Base-by-base conservation (phyloP, 92 coral and sea anemone species). In the Scolanthus callimorphus region DNA sequence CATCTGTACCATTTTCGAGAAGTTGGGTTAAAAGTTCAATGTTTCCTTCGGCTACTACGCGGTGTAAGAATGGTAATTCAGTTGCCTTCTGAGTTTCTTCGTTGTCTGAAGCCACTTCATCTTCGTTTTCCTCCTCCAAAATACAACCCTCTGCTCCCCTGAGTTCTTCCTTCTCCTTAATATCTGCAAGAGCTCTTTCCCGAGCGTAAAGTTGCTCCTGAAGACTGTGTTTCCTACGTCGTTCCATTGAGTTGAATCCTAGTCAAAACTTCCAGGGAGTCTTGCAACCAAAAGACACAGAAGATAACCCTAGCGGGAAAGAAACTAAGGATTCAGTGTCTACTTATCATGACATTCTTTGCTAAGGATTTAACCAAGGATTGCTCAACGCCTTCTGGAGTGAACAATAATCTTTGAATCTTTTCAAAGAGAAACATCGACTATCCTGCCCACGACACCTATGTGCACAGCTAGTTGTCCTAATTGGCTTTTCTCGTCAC, bases 1-100 rank as follows among this genome's bases (percentile, higher is more conserved):
- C 71, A 59, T 87, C 90, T n/a, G 90, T 72, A 2, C 96, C 96
- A 24, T 39, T 69, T 9, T 71, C 73, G 34, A 87, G 59, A 31
- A 87, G 57, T 10, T 83, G 72, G 31, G 74, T 55, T 15, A 87
- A 65, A 41, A 76, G 27, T 6, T 83, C 80, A 3, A 70, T 13
- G 58, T 87, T 69, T 26, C 86, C 90, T 22, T 85, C 90, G 26
- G 71, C 63, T 8, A 78, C 83, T 13, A 74, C 84, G 53, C 67
- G 81, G 29, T 82, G 90, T 19, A 87, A 55, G 20, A 62, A 65
- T 8, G 90, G 90, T 3, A 63, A 29, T 23, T 37, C 50, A 19
- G 41, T 21, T 12, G 57, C 74, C 1, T 21, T 49, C 39, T 62
- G 61, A 11, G 55, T 60, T 19, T 39, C 68, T 13, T 39, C 58